Conservation (phyloP, 1,140 invertebrate species). For the Papilio aristodemus region DNA sequence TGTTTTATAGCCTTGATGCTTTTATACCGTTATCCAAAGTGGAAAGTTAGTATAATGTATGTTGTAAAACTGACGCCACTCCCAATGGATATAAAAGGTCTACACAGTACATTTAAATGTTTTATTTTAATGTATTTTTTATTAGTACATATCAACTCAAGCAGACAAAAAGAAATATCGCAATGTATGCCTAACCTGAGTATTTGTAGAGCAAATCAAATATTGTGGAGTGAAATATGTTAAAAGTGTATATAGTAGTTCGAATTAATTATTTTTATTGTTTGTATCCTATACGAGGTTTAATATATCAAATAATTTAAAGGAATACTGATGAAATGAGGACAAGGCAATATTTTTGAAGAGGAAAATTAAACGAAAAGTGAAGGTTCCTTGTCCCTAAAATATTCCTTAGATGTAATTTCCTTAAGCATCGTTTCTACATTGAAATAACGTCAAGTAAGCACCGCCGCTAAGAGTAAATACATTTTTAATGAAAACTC, state of each 20-base stretch:
- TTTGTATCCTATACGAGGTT: no score
- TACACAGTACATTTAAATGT: conserved; percentile 1
- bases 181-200: not conserved
- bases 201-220: not conserved
- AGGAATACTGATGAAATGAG: not conserved
- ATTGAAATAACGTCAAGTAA: conserved; percentile 9
- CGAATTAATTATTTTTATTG: no score
- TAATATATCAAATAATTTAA: not conserved
- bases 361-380: conserved; percentile 19
- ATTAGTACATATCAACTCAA: not conserved
- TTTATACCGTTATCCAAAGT: conserved; percentile 28
- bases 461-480: conserved; percentile 10
- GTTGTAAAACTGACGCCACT: conserved; percentile 5
- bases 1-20: conserved; percentile 24
- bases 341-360: conserved; percentile 17
- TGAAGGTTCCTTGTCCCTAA: conserved; percentile 7
- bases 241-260: no score
- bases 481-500: conserved; percentile 22
- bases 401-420: conserved; percentile 20
- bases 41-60: conserved; percentile 16
- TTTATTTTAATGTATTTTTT: conserved; percentile 3
- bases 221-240: no score
- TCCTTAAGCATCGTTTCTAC: conserved; percentile 7
- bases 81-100: conserved; percentile 1
- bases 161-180: not conserved